Evolutionary conservation across 2,888 invertebrate genomes (phyloP), one percentile per base, ranked within the genome.

Genomic region (Rotaria sp.): DNA sequence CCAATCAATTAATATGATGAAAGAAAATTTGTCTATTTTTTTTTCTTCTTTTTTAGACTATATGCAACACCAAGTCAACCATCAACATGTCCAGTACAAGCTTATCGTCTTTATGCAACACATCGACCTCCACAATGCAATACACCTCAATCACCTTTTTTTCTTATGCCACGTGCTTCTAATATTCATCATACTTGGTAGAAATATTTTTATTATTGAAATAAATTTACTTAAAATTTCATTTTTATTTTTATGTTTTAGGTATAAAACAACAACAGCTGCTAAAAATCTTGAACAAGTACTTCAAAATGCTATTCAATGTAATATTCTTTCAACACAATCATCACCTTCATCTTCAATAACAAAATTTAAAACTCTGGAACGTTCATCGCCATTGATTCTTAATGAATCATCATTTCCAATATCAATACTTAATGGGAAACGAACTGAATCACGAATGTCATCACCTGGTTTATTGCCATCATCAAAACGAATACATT

Each of bases 91-190:
- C 75, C 75, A 10, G 45, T 80, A 26, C 75, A 80, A 80, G 75
- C 75, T 41, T 80, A 80, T 80, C 38, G 45, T 26, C 45, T 80
- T 0, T 80, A 80, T 80, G 75, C 75, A 41, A 45, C 45, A 5
- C 75, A 80, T 45, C 75, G 75, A 45, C 75, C 75, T 45, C 75
- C 38, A 38, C 75, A 80, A 80, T 80, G 41, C 38, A 80, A 80
- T 80, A 80, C 75, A 26, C 45, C 75, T 13, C 75, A 80, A 45
- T 80, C 75, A 80, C 75, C 75, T 5, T 80, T 80, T 41, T 80
- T 45, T 45, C 75, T 80, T 80, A 13, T 30, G 11, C 75, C 75
- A 24, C 75, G 75, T 45, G n/a, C n/a, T 13, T 80, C 75, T 26
- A 80, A 24, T 80, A 24, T 24, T 80, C 75, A 80, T 38, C 75